phyloP scores from a whole-genome alignment of 2,113 vertebrate species.

The Stegastes partitus region DNA sequence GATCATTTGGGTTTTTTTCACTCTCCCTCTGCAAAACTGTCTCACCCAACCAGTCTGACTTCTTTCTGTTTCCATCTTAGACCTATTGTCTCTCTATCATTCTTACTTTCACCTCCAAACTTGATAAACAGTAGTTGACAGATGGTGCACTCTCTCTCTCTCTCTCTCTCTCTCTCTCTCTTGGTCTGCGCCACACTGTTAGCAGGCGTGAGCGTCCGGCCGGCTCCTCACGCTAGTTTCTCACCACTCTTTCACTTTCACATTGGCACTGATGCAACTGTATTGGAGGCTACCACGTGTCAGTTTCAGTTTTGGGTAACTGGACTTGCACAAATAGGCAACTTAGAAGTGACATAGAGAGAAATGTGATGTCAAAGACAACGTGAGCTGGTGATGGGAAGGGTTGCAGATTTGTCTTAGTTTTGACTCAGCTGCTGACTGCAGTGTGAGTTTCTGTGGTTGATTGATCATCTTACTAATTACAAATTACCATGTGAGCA shows the following conservation, averaged over 20 bases:
- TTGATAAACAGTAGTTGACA: not conserved
- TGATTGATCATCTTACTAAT: not conserved
- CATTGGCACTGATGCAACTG: conserved; percentile 19
- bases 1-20: not conserved
- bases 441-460: conserved; percentile 52
- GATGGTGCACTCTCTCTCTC: not conserved
- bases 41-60: conserved; percentile 2
- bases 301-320: conserved; percentile 49
- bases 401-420: not conserved
- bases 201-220: not conserved
- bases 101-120: not conserved
- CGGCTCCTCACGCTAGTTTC: not conserved
- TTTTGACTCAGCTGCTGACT: conserved; percentile 19
- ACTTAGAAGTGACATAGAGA: conserved; percentile 12
- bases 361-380: conserved; percentile 10
- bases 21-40: conserved; percentile 9
- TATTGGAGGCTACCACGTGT: not conserved
- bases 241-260: conserved; percentile 65
- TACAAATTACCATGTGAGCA: not conserved
- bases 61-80: conserved; percentile 25
- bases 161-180: not conserved
- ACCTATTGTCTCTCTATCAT: not conserved
- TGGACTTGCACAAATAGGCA: not conserved
- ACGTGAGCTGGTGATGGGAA: not conserved
- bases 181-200: not conserved